Base-by-base conservation (phyloP, 2,888 invertebrate genomes). In the Mesorhabditis sp. region DNA sequence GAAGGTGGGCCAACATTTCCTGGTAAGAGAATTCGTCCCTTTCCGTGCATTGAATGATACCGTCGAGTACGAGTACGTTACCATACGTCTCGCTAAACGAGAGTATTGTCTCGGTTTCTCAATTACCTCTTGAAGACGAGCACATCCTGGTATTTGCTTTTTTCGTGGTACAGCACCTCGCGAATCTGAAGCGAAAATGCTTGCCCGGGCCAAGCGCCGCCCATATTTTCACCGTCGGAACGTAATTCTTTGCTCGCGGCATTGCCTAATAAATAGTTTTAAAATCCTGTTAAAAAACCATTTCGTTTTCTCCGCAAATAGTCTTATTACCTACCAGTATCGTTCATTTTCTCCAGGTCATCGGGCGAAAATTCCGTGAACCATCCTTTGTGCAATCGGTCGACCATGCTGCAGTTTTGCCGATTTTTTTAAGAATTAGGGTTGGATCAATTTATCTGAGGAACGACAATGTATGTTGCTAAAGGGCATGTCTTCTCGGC, bases 1-100 rank as follows among this genome's bases (percentile, higher is more conserved):
- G 95, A 65, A 98, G 87, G 86, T 95, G 94, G 0, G 95, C 90
- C 81, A 98, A 93, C 95, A 96, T 96, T 88, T 98, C 98, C 68
- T 97, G 97, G 87, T 98, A 98, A 0, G 95, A 91, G 87, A 93
- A 95, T 87, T 98, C 98, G 89, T 98, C 98, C 80, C 90, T 90
- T 86, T 96, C 92, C 0, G 96, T 93, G 84, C 95, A 95, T 86
- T 98, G 98, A 79, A 98, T 95, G 43, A 96, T 93, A 43, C 95
- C 95, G 88, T 98, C 97, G 62, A 98, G 88, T 3, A 95, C 91
- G 65, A 98, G 87, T 3, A 92, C 93, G 83, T 89, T 91, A 0
- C 98, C 98, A 85, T 94, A 91, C 62, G 90, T 89, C 82, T 89
- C 90, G 72, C 92, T 92, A 86, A 10, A 88, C 76, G 4, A 28